Base-by-base conservation (phyloP, 2,797 vertebrate genomes). In the Sciaenops ocellatus region DNA sequence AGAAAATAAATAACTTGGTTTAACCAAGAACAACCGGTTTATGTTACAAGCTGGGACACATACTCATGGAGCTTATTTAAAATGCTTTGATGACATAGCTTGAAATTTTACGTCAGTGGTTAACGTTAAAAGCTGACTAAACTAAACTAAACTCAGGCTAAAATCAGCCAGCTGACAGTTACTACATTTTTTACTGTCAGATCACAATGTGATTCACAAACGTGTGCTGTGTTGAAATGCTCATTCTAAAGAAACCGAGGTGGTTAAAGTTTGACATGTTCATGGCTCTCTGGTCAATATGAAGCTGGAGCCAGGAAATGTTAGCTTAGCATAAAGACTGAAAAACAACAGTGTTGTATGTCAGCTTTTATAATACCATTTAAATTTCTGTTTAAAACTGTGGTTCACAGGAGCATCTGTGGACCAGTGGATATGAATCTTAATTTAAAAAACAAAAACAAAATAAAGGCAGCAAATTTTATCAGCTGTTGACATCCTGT, bases 401-500 rank as follows among this genome's bases (percentile, higher is more conserved):
- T 12, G 24, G 5, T 52, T 63, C 5, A 64, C 6, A 34, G 41
- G n/a, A n/a, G 30, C 0, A 42, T 47, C 17, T 0, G 26, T 48
- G 67, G 2, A 64, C 69, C 15, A 11, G 11, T 59, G 22, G 51
- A 69, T 42, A 17, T 22, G 13, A 52, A 51, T 62, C 41, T 76
- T 57, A 63, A 63, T 73, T 52, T 66, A 51, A 78, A 80, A 78
- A 79, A 1, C 26, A 56, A 74, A 82, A 73, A 46, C 8, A 48
- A 68, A 79, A 61, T 18, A 59, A 81, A 74, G 13, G 69, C 64
- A 62, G 68, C 94, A 95, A 93, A 95, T 96, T 68, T 95, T 93
- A 96, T 96, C 95, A 92, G 93, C 93, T 93, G 93, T 90, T 92
- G 93, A 96, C 94, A 96, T 95, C 95, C 93, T 91, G 92, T 70